Base-by-base conservation (phyloP, 2,797 vertebrate species). In the Pseudomugil tenellus region DNA sequence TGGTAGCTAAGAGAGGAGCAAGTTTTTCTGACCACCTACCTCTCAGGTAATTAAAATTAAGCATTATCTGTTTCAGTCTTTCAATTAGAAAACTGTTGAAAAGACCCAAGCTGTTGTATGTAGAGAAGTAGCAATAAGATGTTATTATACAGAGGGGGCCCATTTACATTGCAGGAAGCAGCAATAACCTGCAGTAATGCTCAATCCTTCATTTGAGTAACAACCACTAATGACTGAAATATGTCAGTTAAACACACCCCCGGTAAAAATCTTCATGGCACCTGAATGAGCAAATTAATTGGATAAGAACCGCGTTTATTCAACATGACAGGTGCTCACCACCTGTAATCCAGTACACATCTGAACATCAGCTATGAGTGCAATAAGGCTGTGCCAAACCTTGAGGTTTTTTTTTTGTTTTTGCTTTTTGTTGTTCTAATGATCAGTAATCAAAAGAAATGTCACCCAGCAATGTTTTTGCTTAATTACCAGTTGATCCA, bases 1-100 rank as follows among this genome's bases (percentile, higher is more conserved):
- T 72, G 79, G 88, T 92, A 92, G 90, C 92, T 88, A 88, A 85
- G 91, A 85, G 84, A 89, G 81, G 88, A 77, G 76, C 52, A 8
- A 77, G 39, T 84, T 86, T 92, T 92, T 90, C 88, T 86, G 74
- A 61, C 25, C 64, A 62, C 78, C 80, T 74, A 79, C 83, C 83
- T 87, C 88, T 84, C 77, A 90, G 86, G 92, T 92, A 91, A 93
- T 94, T 91, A 93, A 92, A 92, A 91, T 75, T 80, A 78, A 86
- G 80, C 86, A 86, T 93, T 91, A 92, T 91, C 85, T 75, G 76
- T 89, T 90, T 90, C 85, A 88, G 84, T 87, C 91, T 91, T 92
- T 93, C 90, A 93, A 91, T 92, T 91, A 92, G 80, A 89, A 83
- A 78, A 68, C 68, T 80, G 67, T 91, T 91, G 90, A 90, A 87